Base-by-base conservation (phyloP, 2,888 invertebrate genomes). In the Zonitis immaculata region DNA sequence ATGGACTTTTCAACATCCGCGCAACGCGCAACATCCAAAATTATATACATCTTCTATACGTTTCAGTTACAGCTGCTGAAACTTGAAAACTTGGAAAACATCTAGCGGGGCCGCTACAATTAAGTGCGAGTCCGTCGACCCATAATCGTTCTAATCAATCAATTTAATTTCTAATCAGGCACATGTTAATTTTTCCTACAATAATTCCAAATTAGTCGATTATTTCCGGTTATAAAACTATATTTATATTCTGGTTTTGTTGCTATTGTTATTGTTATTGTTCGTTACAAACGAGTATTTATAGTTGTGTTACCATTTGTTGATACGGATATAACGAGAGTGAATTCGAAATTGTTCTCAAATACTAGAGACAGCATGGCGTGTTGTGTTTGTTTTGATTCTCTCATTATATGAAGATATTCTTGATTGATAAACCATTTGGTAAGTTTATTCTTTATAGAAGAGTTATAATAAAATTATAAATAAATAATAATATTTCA, bases 71-170 rank as follows among this genome's bases (percentile, higher is more conserved):
- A 20, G 20, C 9, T 20, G 3, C n/a, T n/a, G n/a, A n/a, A n/a
- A n/a, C n/a, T n/a, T n/a, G n/a, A n/a, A n/a, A n/a, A n/a, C n/a
- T n/a, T n/a, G n/a, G n/a, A n/a, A n/a, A n/a, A n/a, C n/a, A n/a
- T n/a, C n/a, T n/a, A n/a, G n/a, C n/a, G n/a, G n/a, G n/a, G n/a
- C n/a, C n/a, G n/a, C n/a, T n/a, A n/a, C n/a, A n/a, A n/a, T n/a
- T n/a, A n/a, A n/a, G n/a, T n/a, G 54, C 61, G 63, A 59, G 63
- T 63, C 60, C 62, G 60, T 60, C 63, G 63, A 63, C 63, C 63
- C n/a, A n/a, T 58, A 61, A 57, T 59, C 58, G 54, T 46, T 50
- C 57, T 54, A 56, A 3, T 22, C 3, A 5, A n/a, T n/a, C n/a
- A 22, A 5, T 22, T 57, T 57, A 54, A 55, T 61, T 59, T 16